Conservation (phyloP, 2,888 invertebrate genomes). For the Eremobia ochroleuca region DNA sequence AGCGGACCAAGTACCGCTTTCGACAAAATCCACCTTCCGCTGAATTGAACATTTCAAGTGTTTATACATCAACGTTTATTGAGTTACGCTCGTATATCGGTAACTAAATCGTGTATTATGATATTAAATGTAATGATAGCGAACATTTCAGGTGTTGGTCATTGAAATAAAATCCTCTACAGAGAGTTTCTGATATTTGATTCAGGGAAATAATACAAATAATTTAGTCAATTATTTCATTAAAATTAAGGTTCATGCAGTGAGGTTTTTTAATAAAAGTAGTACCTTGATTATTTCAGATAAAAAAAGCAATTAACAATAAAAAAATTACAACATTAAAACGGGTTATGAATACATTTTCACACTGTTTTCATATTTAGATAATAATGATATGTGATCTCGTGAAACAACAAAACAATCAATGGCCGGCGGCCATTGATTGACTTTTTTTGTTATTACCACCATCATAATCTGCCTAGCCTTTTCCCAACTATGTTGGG, state of each 20-base stretch:
- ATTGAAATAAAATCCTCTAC: conserved; percentile 22
- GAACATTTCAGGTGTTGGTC: conserved; percentile 33
- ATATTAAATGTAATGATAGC: conserved; percentile 58
- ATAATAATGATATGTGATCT: conserved; percentile 23
- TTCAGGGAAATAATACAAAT: not conserved
- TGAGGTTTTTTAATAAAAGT: not conserved
- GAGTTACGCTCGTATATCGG: conserved; percentile 50
- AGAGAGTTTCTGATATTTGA: conserved; percentile 3
- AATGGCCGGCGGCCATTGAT: conserved; percentile 13
- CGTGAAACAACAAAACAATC: conserved; percentile 22
- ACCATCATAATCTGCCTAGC: too few species aligned
- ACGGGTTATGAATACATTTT: not conserved
- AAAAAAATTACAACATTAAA: not conserved
- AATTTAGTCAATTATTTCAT: not conserved
- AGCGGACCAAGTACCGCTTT: conserved; percentile 69
- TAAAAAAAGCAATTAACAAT: not conserved
- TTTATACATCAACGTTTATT: conserved; percentile 59
- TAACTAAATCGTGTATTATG: conserved; percentile 60
- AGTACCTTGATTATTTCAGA: not conserved
- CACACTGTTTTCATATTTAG: not conserved
- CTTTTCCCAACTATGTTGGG: too few species aligned
- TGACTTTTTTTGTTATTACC: conserved; percentile 1
- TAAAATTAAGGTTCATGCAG: not conserved
- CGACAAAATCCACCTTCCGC: conserved; percentile 69
- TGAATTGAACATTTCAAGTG: conserved; percentile 64